Evolutionary conservation across 2,888 invertebrate species (phyloP), one percentile per base, ranked within the genome.

Genomic region (Lathronympha strigana): DNA sequence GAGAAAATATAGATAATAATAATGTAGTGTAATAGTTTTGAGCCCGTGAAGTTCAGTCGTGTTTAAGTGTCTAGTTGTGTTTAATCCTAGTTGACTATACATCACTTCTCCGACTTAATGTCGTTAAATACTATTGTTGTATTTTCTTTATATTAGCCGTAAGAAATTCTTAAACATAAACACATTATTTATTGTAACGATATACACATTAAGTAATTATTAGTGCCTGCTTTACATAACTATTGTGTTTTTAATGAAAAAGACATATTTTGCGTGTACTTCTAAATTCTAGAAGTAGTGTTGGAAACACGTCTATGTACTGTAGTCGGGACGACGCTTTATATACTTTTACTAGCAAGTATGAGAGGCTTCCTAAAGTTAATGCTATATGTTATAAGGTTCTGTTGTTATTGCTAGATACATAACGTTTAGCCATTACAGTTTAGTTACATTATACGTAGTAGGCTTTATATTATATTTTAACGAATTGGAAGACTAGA

Each of bases 391-490:
- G 86, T 89, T 90, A 87, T 89, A 83, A 86, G 84, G 79, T 90
- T 92, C 85, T 87, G 91, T 92, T 92, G 90, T 92, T 92, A 90
- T 91, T 87, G 83, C 81, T 91, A 90, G 87, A 86, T 88, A 88
- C 86, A 86, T 89, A 87, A 84, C 90, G 90, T 91, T 88, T 91
- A 91, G 91, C 86, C 85, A 86, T 84, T 89, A 87, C 76, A 74
- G 86, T 90, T 90, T 87, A 88, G 83, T 88, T 89, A 84, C 78
- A 84, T 68, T 36, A 54, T 67, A 68, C 55, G 63, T 83, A 77
- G 77, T 89, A 89, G 85, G 91, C 90, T 90, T 89, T 87, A 88
- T 85, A 82, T 83, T 75, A 84, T 87, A 84, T 74, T 76, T 86
- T 82, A 83, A 84, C 81, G 79, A 87, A 90, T 90, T 90, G 91